phyloP scores from a whole-genome alignment of 1,140 invertebrate genomes.

The Drosophila kikkawai region DNA sequence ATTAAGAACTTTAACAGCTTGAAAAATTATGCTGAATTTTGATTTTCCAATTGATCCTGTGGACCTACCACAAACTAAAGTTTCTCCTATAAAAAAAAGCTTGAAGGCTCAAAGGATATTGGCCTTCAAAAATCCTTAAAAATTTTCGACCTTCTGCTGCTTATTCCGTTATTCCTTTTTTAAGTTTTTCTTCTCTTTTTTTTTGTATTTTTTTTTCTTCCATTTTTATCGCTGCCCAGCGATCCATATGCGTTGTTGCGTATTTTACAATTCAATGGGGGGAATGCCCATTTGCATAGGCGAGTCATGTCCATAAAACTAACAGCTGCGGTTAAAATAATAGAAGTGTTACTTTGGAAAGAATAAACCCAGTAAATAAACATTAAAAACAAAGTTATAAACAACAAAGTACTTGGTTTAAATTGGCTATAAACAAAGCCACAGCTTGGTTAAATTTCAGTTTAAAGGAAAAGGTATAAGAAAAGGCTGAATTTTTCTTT shows the following conservation, averaged over 20 bases:
- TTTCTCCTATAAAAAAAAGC: background rate
- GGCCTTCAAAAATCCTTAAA: constrained; percentile 10
- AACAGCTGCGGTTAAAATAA: constrained; percentile 10
- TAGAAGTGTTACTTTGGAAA: background rate
- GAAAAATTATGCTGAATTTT: background rate
- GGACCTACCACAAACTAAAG: background rate
- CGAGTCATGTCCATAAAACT: constrained; percentile 48
- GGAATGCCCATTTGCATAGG: constrained; percentile 67
- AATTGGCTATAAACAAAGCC: background rate
- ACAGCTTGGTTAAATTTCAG: background rate
- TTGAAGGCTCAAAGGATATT: background rate
- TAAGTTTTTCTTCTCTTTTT: background rate
- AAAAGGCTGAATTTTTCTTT: background rate
- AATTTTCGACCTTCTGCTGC: constrained; percentile 18
- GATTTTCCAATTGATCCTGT: background rate
- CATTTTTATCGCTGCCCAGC: constrained; percentile 13
- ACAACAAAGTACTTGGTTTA: no score
- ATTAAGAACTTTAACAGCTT: background rate
- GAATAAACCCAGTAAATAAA: background rate
- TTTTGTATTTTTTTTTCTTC: background rate
- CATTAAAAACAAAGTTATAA: background rate
- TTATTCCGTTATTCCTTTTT: background rate
- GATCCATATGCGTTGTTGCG: constrained; percentile 62
- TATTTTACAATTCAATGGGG: constrained; percentile 79
- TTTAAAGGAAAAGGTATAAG: background rate